These are phyloP conservation scores for Pelagia noctiluca DNA, from an alignment of 30 jellyfish, hydroid and myxozoan genomes.

Conservation along the genomic window DNA sequence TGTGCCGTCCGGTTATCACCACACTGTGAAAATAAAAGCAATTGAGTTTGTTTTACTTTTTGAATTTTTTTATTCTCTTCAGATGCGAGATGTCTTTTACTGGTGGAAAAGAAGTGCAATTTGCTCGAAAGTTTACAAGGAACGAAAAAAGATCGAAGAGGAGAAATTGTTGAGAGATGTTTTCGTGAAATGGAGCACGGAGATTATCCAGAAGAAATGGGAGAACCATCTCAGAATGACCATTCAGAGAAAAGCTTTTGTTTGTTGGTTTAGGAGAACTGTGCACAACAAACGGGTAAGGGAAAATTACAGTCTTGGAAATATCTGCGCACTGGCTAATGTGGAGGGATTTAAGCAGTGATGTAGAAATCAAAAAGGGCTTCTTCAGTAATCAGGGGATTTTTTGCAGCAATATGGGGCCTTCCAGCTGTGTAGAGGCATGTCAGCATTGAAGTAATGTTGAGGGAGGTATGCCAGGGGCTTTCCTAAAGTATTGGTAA, in stretches of 20 bases:
- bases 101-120: constrained; percentile 74
- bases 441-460: not conserved
- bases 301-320: not conserved
- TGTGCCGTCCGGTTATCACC: too few species aligned
- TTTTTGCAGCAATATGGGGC: not conserved
- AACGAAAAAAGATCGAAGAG: constrained; percentile 16
- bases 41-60: not conserved
- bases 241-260: constrained; percentile 23
- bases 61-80: not conserved
- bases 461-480: too few species aligned
- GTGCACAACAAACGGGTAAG: constrained; percentile 25
- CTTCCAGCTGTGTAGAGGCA: not conserved
- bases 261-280: constrained; percentile 19
- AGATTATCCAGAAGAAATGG: constrained; percentile 17
- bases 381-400: not conserved
- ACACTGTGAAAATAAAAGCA: too few species aligned
- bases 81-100: constrained; percentile 58
- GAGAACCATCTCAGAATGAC: constrained; percentile 18
- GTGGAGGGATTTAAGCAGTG: not conserved
- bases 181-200: constrained; percentile 36
- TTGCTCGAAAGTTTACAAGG: constrained; percentile 55
- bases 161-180: constrained; percentile 14
- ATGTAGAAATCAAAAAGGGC: not conserved
- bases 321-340: constrained; percentile 16
- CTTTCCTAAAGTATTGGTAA: too few species aligned